These are phyloP conservation scores for Lamproptera curius DNA, from an alignment of 2,888 invertebrate species.

Conservation along the genomic window DNA sequence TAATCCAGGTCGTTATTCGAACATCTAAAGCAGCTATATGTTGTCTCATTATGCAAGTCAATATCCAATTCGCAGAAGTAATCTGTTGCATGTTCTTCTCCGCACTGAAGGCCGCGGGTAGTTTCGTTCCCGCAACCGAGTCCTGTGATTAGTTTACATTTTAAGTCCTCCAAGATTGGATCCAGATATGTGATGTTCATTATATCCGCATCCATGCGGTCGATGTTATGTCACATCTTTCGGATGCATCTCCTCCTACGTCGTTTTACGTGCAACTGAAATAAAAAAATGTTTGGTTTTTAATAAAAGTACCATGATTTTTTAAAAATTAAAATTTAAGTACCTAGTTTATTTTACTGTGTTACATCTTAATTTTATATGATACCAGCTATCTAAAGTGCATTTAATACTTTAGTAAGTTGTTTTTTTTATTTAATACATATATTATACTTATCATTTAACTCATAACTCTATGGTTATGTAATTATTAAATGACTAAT, in stretches of 20 bases:
- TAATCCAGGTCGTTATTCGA: conserved; percentile 44
- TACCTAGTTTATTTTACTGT: no score
- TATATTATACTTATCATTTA: no score
- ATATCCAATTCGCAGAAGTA: conserved; percentile 58
- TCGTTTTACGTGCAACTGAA: conserved; percentile 34
- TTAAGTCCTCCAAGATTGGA: conserved; percentile 50
- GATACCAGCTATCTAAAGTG: no score
- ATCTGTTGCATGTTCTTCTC: conserved; percentile 32
- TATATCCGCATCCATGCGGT: conserved; percentile 48
- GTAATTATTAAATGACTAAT: no score
- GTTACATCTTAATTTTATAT: no score
- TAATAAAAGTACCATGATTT: no score
- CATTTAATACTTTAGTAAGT: no score
- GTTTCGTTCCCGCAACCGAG: conserved; percentile 43
- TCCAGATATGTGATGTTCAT: conserved; percentile 55
- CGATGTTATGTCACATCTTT: conserved; percentile 51
- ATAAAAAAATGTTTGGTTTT: conserved; percentile 25
- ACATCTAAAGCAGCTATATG: conserved; percentile 59
- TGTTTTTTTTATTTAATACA: no score
- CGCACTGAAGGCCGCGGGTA: conserved; percentile 49
- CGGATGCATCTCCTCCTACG: conserved; percentile 35
- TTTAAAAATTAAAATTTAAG: no score
- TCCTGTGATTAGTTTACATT: conserved; percentile 49
- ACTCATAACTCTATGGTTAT: no score
- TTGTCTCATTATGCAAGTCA: conserved; percentile 68